Evolutionary conservation across 2,797 vertebrate species (phyloP), one percentile per base, ranked within the genome.

Genomic region (Notolepis coatsorum): DNA sequence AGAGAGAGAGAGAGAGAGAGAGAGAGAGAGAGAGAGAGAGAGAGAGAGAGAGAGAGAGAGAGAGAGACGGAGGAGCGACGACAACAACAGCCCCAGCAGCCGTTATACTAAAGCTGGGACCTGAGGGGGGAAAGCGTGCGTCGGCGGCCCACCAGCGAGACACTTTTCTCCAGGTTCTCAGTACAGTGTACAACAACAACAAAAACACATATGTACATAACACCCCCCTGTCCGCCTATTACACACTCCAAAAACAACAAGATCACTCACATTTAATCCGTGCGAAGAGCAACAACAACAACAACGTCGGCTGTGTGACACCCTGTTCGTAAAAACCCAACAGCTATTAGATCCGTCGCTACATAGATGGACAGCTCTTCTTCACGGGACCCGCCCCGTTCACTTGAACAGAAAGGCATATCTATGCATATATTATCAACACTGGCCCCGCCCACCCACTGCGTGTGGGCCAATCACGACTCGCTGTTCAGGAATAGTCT

Each of bases 381-480:
- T 78, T 47, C 31, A 38, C 75, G 35, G n/a, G 74, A 73, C 89
- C 91, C 92, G 84, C 91, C 92, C 84, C 73, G 61, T n/a, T 37
- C 17, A 31, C 58, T 84, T 77, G 73, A 77, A 67, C 72, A 81
- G 61, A 68, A 52, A 67, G 73, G 81, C 89, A 91, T 90, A 89
- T 88, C 84, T 88, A 87, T 90, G 87, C 79, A 86, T 86, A 79
- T 70, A 80, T 84, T 79, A 83, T 69, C 74, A 2, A 1, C 3
- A 12, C n/a, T n/a, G n/a, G 27, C 10, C 4, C 1, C 21, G 0
- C 2, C n/a, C 48, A n/a, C n/a, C n/a, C n/a, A n/a, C n/a, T n/a
- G n/a, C n/a, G n/a, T n/a, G n/a, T n/a, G n/a, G 62, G 25, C 92
- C 91, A 92, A 93, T 91, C 91, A 75, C 73, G 66, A 59, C 37